Evolutionary conservation across 2,113 vertebrate genomes (phyloP), one percentile per base, ranked within the genome.

Genomic region (Embiotoca jacksoni): DNA sequence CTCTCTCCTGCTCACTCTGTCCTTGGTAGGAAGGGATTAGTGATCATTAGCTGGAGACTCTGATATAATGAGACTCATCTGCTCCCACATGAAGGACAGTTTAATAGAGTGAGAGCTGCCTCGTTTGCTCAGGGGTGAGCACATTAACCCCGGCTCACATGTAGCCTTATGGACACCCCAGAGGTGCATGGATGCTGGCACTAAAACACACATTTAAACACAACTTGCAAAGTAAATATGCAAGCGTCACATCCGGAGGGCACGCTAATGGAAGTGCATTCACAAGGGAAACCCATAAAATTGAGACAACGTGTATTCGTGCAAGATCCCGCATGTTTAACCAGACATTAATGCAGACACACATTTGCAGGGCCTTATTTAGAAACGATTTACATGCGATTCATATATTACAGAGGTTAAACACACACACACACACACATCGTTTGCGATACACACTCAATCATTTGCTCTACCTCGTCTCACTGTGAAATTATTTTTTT

Each of bases 1-100:
- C 50, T 83, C 59, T 52, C 71, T 76, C 62, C 57, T 64, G 14
- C 64, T 55, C 36, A 53, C 63, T 61, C 67, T 69, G 66, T 78
- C 68, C 66, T 87, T 86, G 74, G 88, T 62, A 31, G 75, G 75
- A 80, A 82, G 75, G 79, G 78, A 80, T 90, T 87, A 87, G 65
- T 72, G 78, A 65, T 85, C 87, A 89, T 92, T 92, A 92, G 81
- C 79, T 61, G 72, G 80, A 78, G 82, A 90, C 82, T 71, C 63
- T 86, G 58, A 86, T 83, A 89, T 91, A 91, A 87, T 89, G 84
- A 90, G 84, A 66, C 81, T 92, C 86, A 89, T 90, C 82, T 91
- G 76, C 78, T 83, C 83, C 80, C 81, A 80, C 85, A 72, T 79
- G 83, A 87, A 90, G 85, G 89, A 72, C 81, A 84, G 75, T 81